Evolutionary conservation across 2,888 invertebrate genomes (phyloP).

Genomic region (Myathropa florea): DNA sequence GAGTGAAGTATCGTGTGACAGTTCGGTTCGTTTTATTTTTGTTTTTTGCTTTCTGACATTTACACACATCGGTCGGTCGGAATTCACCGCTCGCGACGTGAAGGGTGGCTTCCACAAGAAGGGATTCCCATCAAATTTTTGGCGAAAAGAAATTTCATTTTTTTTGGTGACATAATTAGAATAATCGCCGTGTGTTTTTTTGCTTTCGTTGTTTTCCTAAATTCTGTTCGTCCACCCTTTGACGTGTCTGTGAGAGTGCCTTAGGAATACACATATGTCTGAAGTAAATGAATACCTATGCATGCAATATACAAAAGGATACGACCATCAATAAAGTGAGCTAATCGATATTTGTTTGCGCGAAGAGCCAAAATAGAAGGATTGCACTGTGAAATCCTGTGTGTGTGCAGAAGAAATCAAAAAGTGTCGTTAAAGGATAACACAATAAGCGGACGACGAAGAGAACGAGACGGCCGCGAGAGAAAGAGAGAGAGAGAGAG

Average conservation of each 20-base stretch:
- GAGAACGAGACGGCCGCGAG: neutral
- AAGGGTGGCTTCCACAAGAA: constrained; percentile 24
- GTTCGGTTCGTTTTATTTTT: constrained; percentile 56
- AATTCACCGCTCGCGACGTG: constrained; percentile 6
- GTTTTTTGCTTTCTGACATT: constrained; percentile 29
- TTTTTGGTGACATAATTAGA: constrained; percentile 53
- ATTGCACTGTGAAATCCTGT: constrained; percentile 44
- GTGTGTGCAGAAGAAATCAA: neutral
- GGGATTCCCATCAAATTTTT: neutral
- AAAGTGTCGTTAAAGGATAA: constrained; percentile 38
- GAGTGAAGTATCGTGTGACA: constrained; percentile 64
- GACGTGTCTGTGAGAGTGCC: constrained; percentile 64
- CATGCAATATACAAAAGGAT: constrained; percentile 54
- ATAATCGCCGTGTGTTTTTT: constrained; percentile 12
- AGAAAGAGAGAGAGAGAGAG: constrained; percentile 1
- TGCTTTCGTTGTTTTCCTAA: neutral
- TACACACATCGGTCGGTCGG: constrained; percentile 46
- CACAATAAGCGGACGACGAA: constrained; percentile 5
- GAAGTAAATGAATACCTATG: constrained; percentile 54
- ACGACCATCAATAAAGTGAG: constrained; percentile 60
- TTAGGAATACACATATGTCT: constrained; percentile 48
- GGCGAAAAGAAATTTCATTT: neutral
- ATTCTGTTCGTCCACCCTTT: constrained; percentile 42
- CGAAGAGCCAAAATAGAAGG: constrained; percentile 22
- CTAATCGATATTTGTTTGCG: constrained; percentile 55